Base-by-base conservation (phyloP, 2,113 vertebrate genomes). In the Hypanus sabinus region DNA sequence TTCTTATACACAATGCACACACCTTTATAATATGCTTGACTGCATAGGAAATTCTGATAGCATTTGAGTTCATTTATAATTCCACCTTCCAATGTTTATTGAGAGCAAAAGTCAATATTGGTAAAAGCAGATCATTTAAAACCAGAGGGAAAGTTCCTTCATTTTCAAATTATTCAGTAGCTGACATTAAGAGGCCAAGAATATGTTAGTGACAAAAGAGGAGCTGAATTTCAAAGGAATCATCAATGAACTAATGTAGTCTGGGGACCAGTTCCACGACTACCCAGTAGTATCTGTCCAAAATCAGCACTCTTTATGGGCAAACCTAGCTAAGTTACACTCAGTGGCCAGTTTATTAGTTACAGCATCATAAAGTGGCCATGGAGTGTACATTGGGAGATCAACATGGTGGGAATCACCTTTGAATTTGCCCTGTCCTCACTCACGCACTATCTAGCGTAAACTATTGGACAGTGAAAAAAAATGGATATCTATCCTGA, bases 51-150 rank as follows among this genome's bases (percentile, higher is more conserved):
- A 90, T 90, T 33, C 30, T 33, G 60, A 65, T 90, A 33, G 85
- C 85, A 62, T 33, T 90, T 27, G n/a, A 68, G 60, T 68, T 90
- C 85, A 88, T 33, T 88, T 88, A 18, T 60, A 65, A 88, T 88
- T 88, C n/a, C 85, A 90, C n/a, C 85, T 68, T 90, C n/a, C n/a
- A 33, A 90, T 18, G 85, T 65, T 90, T 68, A 65, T 65, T 90
- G 85, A 90, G 60, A 33, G 5, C 70, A 73, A 73, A 24, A 60
- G 60, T 90, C 30, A 90, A 33, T 90, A 65, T 62, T 36, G 60
- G 65, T 33, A 68, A 90, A 90, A 90, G 85, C 5, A 68, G 85
- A 90, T 62, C 0, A 88, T 62, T 88, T 88, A 88, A 88, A 88
- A 65, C 57, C 30, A 62, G 60, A 90, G 60, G 20, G 8, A 12